Evolutionary conservation across 2,113 vertebrate species (phyloP), one percentile per base, ranked within the genome.

Genomic region (Microtus richardsoni): DNA sequence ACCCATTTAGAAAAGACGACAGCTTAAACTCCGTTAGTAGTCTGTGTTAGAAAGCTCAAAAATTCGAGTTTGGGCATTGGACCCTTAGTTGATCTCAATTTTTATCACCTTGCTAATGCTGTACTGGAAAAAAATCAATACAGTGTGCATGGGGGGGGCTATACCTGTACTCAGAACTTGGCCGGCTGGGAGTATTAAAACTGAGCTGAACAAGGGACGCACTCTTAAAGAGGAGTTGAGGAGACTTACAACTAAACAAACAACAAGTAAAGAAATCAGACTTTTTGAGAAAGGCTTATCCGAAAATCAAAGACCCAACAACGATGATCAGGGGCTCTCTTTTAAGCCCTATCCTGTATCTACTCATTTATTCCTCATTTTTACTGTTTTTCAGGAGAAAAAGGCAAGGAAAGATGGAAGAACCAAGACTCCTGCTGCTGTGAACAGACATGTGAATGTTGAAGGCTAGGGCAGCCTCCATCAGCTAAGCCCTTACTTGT

Each of bases 41-140:
- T 4, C 33, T 28, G 26, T n/a, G 13, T 91, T 71, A 93, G 44
- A 95, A 94, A 74, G 1, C 60, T 30, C 78, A 2, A 36, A 41
- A 93, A 95, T 60, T 94, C 7, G 13, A 77, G 36, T 95, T 95
- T 73, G 58, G 64, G 13, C 64, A 71, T 44, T 58, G 75, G 44
- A 5, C 6, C 2, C 47, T 94, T 21, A 44, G 26, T 58, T 75
- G 13, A 3, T 60, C 26, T 71, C 83, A 89, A 68, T 80, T 84
- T 91, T 88, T 21, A 89, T 73, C 41, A 66, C 17, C 24, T 28
- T 68, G 7, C 22, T 58, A 66, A 52, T 14, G 80, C 82, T 10
- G 2, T 92, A 47, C 0, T 5, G 21, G 49, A 80, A 86, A 39
- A 39, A 74, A 58, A 84, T 52, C 60, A 91, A 58, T 74, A 24